These are phyloP conservation scores for Parauchenoglanis punctatus DNA, from an alignment of 2,797 vertebrate genomes.

Conservation along the genomic window DNA sequence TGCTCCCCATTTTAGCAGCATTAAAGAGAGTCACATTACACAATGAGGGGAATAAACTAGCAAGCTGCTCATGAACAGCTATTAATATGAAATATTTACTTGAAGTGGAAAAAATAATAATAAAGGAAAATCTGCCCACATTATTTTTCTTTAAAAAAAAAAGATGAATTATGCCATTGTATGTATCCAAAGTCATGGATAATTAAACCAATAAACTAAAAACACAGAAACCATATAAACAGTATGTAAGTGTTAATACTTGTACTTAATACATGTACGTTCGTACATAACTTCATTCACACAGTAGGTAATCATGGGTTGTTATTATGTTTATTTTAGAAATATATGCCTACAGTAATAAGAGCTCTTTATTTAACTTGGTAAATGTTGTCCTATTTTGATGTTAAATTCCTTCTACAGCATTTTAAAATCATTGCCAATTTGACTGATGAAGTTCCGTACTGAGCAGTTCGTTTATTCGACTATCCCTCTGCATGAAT, in stretches of 20 bases:
- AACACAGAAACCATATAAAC: background rate
- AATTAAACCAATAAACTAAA: background rate
- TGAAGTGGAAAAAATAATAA: background rate
- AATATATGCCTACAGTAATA: background rate
- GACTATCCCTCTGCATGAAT: conserved; percentile 29
- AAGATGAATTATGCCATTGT: background rate
- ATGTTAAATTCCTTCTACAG: conserved; percentile 1
- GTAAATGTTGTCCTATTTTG: background rate
- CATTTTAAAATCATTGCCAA: background rate
- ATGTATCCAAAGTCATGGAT: background rate
- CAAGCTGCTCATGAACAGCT: background rate
- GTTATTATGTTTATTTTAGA: background rate
- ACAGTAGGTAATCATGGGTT: background rate
- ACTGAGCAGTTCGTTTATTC: conserved; percentile 21
- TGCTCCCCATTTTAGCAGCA: background rate
- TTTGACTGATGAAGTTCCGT: conserved; percentile 6
- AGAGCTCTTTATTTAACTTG: background rate
- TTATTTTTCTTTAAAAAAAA: background rate
- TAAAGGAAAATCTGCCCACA: background rate
- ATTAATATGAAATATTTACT: conserved; percentile 1
- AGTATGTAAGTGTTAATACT: background rate
- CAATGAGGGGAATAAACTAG: background rate
- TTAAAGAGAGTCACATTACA: conserved; percentile 24
- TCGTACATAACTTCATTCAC: background rate
- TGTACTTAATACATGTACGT: background rate